phyloP scores from a whole-genome alignment of 2,797 vertebrate genomes.

The Fringilla coelebs region DNA sequence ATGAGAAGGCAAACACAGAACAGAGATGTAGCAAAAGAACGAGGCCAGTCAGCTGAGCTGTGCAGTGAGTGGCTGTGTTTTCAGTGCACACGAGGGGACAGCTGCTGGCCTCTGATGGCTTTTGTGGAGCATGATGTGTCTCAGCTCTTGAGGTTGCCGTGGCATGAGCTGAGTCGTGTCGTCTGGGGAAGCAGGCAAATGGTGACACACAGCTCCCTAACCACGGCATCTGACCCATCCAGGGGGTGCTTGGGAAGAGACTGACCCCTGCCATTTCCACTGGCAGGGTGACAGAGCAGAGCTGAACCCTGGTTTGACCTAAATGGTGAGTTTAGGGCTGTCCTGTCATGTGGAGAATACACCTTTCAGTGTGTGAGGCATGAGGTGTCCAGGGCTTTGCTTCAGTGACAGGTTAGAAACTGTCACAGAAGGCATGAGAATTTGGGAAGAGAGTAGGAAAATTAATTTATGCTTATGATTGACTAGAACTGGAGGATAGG shows the following conservation, averaged over 20 bases:
- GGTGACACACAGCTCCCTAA: neutral
- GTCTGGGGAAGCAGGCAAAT: neutral
- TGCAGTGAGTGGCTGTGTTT: neutral
- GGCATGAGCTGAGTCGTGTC: neutral
- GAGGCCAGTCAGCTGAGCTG: neutral
- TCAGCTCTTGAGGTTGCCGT: neutral
- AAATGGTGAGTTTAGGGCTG: neutral
- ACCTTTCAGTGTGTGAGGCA: neutral
- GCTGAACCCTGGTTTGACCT: neutral
- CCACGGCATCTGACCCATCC: neutral
- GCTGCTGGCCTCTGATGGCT: neutral
- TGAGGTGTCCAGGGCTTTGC: neutral
- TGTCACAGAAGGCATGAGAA: neutral
- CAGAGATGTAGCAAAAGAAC: rapidly evolving
- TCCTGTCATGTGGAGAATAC: neutral
- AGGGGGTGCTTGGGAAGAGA: neutral
- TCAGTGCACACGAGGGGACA: neutral
- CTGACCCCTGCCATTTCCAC: neutral
- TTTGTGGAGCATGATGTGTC: neutral
- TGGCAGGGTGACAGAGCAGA: neutral
- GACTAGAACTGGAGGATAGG: neutral
- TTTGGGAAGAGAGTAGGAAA: neutral
- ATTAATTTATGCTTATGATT: neutral
- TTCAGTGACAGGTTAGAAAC: neutral
- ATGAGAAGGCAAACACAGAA: neutral